Evolutionary conservation across 1,140 invertebrate species (phyloP), one percentile per base, ranked within the genome.

Genomic region (Homalodisca vitripennis): DNA sequence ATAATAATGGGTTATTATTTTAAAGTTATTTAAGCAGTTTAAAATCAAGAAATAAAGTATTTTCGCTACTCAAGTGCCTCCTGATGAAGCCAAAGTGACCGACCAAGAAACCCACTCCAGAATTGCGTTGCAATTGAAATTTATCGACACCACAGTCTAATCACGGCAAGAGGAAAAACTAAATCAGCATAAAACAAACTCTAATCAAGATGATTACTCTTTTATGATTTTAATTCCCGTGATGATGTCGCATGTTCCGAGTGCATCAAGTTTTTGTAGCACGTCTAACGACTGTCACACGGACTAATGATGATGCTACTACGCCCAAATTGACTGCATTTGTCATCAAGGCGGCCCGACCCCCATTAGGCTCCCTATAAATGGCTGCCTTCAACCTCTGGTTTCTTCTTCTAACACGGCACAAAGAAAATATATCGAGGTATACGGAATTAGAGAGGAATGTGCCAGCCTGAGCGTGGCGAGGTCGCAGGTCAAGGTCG

Each of bases 261-360:
- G 55, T 60, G 55, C 55, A 60, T 60, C 55, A 60, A 60, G 55
- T 60, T 60, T 60, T 60, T 60, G 24, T 60, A n/a, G n/a, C 14
- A 13, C 26, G 22, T 26, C 55, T 60, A 60, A 60, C 26, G 55
- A 60, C 55, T 60, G 55, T 60, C 55, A 60, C 55, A 22, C 29
- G 14, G 22, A 10, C 55, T 60, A 60, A 60, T 60, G 55, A 60
- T 60, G 55, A 60, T 60, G 55, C 55, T 30, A 60, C 55, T 10
- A 26, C 2, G 24, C 24, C 55, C 55, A 60, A 60, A 60, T 60
- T 29, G 55, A 10, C 55, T 24, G 27, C 55, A 60, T 60, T 60
- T 60, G 55, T 60, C 55, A 60, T 60, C 55, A 60, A 60, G 34
- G 22, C 26, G 26, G 26, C 22, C 55, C 55, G 29, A 22, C 29